Evolutionary conservation across 2,113 vertebrate genomes (phyloP), one percentile per base, ranked within the genome.

Genomic region (Ceyx margarethae): DNA sequence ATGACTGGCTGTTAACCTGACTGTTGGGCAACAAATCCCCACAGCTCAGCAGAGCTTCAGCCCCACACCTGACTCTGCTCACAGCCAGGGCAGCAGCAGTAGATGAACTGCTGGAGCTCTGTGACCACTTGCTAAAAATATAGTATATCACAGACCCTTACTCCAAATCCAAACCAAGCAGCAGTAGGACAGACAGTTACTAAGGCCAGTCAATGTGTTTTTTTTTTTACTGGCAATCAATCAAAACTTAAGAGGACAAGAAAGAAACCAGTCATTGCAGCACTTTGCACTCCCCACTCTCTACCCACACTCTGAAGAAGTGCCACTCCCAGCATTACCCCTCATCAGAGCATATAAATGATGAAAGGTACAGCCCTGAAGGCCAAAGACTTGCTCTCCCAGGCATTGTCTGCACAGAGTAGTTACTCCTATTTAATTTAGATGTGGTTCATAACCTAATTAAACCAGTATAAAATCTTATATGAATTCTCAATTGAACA

Each of bases 81-180:
- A 62, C 1, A 37, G 37, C 33, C 60, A 45, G 23, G 3, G 10
- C 51, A 65, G 23, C 58, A 67, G 57, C 78, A 53, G 43, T 3
- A 58, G 42, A 9, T 5, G 7, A 0, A 0, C 3, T 66, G 37
- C 56, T 12, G 1, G 4, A 86, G 56, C 54, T 46, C 56, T 61
- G 29, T 6, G 12, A 61, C 20, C 22, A 7, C 35, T 54, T 42
- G 9, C 43, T 62, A 81, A 66, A 66, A 87, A 58, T 9, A 33
- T 1, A 73, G 6, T 10, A 21, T 2, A 3, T 58, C 15, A 53
- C 15, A 62, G 37, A 35, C 10, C 7, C 10, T 35, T 25, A 33
- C 13, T 20, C 13, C 33, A 51, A 71, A 71, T 28, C 21, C 45
- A 80, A 64, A 69, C 17, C 5, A 15, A 84, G 15, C 20, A 69